Conservation (phyloP, 2,113 vertebrate species). For the Xenus cinereus region DNA sequence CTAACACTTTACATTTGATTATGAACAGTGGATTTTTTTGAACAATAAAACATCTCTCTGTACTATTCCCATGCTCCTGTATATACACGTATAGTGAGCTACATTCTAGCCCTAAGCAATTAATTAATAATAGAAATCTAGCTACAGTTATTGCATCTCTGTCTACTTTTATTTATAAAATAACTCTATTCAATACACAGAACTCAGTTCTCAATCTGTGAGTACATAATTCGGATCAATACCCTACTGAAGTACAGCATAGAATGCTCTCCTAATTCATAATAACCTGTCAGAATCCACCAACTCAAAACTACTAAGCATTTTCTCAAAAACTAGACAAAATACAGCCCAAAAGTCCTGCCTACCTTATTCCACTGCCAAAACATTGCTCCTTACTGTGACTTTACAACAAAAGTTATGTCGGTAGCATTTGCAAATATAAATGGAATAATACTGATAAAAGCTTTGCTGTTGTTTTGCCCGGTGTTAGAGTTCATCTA, state of each 20-base stretch:
- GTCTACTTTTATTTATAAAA: neutral
- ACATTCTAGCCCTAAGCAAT: neutral
- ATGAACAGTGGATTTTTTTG: neutral
- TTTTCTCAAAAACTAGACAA: neutral
- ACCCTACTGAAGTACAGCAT: neutral
- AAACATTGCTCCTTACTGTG: neutral
- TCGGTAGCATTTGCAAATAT: neutral
- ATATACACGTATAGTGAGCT: accelerated
- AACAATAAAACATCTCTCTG: neutral
- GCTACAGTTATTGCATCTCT: neutral
- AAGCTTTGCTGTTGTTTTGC: neutral
- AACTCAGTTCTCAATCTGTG: neutral
- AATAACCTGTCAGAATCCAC: neutral
- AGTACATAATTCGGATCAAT: neutral
- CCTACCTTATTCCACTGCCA: neutral
- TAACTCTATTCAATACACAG: neutral
- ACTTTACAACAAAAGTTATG: neutral
- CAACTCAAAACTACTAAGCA: neutral
- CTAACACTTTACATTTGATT: neutral
- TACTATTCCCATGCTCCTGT: neutral
- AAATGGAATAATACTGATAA: neutral
- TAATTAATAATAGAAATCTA: constrained; percentile 14
- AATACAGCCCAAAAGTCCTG: neutral
- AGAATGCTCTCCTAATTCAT: accelerated
- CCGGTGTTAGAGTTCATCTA: neutral